Base-by-base conservation (phyloP, 2,113 vertebrate species). In the Sinocyclocheilus grahami region DNA sequence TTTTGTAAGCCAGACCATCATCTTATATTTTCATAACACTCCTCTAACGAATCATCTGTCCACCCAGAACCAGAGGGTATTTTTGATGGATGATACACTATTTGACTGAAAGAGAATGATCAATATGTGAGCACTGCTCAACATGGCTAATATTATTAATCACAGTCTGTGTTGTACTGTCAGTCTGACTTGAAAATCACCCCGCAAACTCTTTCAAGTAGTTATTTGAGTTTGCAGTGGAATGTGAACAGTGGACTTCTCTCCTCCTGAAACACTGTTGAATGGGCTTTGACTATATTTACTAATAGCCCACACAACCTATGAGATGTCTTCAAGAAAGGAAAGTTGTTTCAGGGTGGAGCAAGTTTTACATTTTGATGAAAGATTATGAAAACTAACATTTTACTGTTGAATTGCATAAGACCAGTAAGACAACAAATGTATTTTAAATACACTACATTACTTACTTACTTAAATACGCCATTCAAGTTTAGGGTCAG, bases 71-170 rank as follows among this genome's bases (percentile, higher is more conserved):
- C 72, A 75, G 22, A 48, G 22, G 71, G 42, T n/a, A 8, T 13
- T 48, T 74, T 76, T 76, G 74, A 51, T 76, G 42, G 12, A 76
- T 76, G 51, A 48, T 9, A 27, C 39, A 74, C 37, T 13, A 42
- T 74, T 42, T 74, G 71, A 74, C 74, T 76, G 42, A 42, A 33
- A 72, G 42, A 27, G 74, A 27, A 27, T 76, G n/a, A 76, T 51
- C 42, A 51, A 27, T 76, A 51, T 76, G 37, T 74, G 42, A 74
- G 39, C 69, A 42, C 37, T 12, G 37, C 37, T 42, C 20, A 42
- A 12, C 69, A n/a, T 72, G 2, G 69, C 72, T 3, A 24, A 46
- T 48, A 9, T 76, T 74, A 74, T 74, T 76, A 51, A 48, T 76
- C 42, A 51, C n/a, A 48, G 72, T 14, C 20, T 75, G 69, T 72